Conservation (phyloP, 2,797 vertebrate genomes). For the Megalops cyprinoides region DNA sequence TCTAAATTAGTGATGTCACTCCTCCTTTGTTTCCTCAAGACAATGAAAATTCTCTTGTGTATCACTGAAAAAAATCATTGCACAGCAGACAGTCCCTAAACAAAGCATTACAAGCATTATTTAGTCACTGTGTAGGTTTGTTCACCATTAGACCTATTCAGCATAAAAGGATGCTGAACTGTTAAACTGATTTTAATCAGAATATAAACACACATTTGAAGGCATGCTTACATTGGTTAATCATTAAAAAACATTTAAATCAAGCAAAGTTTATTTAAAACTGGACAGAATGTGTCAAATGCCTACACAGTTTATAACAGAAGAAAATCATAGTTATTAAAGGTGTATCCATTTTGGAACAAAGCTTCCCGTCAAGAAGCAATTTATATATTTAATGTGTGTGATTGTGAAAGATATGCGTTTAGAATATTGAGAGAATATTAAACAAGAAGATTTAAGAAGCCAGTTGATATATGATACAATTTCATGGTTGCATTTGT, state of each 20-base stretch:
- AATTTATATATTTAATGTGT: constrained; percentile 48
- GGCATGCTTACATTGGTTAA: not conserved
- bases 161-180: not conserved
- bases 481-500: not conserved
- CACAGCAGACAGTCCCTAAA: not conserved
- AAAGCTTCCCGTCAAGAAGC: constrained; percentile 43
- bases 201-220: not conserved
- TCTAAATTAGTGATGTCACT: constrained; percentile 67
- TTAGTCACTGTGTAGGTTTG: not conserved
- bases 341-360: constrained; percentile 43
- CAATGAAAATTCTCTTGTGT: constrained; percentile 57
- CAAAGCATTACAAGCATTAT: not conserved
- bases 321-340: constrained; percentile 26
- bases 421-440: constrained; percentile 40
- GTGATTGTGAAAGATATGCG: constrained; percentile 39
- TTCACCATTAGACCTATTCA: not conserved
- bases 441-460: constrained; percentile 21
- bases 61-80: not conserved
- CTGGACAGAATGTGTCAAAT: constrained; percentile 51
- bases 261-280: constrained; percentile 57
- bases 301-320: constrained; percentile 44
- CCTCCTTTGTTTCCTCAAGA: constrained; percentile 74
- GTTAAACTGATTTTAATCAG: not conserved
- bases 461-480: not conserved
- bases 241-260: constrained; percentile 51